Percentiles rank a stretch among this genome's conserved stretches.
phyloP scores from a whole-genome alignment of 2,113 vertebrate genomes.

The Chrysemys picta region DNA sequence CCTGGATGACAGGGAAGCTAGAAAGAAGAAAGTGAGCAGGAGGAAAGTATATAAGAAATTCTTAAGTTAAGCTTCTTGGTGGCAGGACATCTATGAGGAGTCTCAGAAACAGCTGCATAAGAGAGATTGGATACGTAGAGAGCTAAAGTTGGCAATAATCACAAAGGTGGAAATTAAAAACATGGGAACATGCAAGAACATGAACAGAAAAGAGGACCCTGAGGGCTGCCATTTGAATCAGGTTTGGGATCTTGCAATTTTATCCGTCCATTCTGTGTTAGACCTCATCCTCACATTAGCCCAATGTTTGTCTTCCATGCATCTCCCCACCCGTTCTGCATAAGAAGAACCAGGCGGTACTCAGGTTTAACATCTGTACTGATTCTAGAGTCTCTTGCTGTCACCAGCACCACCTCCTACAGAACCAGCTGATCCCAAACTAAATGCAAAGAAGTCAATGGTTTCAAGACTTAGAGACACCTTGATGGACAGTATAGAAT shows the following conservation, averaged over 20 bases:
- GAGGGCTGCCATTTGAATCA: not conserved
- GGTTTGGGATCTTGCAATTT: not conserved
- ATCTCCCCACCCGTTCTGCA: not conserved
- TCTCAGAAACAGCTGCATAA: no score
- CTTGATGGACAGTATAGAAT: not conserved
- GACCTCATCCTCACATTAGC: not conserved
- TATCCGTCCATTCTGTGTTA: not conserved
- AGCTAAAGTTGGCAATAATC: no score
- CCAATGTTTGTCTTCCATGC: not conserved
- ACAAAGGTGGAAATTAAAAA: not conserved
- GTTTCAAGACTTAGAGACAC: not conserved
- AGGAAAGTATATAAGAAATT: not conserved
- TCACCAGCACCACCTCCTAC: not conserved
- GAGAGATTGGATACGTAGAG: no score
- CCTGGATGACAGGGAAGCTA: not conserved
- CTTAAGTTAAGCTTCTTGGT: no score
- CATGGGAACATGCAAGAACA: not conserved
- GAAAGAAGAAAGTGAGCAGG: not conserved
- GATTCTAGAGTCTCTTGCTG: not conserved
- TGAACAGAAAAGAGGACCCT: not conserved
- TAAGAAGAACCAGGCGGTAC: not conserved
- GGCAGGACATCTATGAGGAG: no score
- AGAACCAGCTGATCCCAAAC: not conserved
- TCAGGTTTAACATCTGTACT: not conserved
- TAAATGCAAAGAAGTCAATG: not conserved